Percentiles rank a stretch among this genome's conserved stretches.
Evolutionary conservation across 2,888 invertebrate genomes (phyloP).

Genomic region (Eilema griseolum): DNA sequence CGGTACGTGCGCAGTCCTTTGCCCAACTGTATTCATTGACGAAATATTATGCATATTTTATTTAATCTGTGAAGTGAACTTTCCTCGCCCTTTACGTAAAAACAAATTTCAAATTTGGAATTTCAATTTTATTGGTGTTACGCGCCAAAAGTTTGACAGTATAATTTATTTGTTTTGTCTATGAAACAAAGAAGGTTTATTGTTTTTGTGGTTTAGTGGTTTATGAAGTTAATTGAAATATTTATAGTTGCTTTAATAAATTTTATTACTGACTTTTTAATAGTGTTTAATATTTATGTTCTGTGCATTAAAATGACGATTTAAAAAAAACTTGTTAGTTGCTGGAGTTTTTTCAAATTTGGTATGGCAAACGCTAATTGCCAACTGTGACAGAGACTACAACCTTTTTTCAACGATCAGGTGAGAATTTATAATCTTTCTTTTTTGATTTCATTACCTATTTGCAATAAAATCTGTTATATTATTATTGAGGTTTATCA

Average conservation of each 20-base stretch:
- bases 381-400: background rate
- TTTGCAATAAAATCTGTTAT: background rate
- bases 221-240: background rate
- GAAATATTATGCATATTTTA: constrained; percentile 15
- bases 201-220: background rate
- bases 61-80: constrained; percentile 24
- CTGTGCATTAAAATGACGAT: constrained; percentile 15
- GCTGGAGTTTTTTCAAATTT: constrained; percentile 13
- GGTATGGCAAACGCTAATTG: constrained; percentile 10
- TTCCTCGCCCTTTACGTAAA: constrained; percentile 15
- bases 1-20: constrained; percentile 46
- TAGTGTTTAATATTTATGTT: constrained; percentile 2
- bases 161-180: constrained; percentile 5
- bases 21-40: constrained; percentile 19
- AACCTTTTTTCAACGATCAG: background rate
- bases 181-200: background rate
- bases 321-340: constrained; percentile 14
- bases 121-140: background rate
- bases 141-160: constrained; percentile 10
- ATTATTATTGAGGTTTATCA: background rate
- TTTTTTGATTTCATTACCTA: background rate
- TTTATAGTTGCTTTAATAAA: background rate
- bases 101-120: constrained; percentile 15
- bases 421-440: background rate
- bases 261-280: background rate